These are phyloP conservation scores for Dorcus hopei DNA, from an alignment of 2,888 invertebrate genomes.

Conservation along the genomic window DNA sequence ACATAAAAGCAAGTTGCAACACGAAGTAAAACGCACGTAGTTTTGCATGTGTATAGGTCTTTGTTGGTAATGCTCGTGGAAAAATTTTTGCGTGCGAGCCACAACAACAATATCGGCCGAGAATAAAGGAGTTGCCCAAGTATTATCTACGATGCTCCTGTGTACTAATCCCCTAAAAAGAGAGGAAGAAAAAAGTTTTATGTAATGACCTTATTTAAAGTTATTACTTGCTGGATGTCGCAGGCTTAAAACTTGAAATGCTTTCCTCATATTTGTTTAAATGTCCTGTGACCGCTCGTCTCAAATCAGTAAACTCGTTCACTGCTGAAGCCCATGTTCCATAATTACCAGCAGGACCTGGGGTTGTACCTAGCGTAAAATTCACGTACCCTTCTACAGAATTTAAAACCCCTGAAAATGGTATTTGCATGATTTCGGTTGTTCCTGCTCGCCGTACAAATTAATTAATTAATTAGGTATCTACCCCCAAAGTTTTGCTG, in stretches of 20 bases:
- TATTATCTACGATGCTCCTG: conserved; percentile 22
- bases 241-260: too few species aligned
- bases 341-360: conserved; percentile 63
- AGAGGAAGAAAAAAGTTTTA: background rate
- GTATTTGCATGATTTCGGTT: too few species aligned
- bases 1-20: conserved; percentile 52
- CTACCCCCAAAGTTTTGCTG: conserved; percentile 76
- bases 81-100: conserved; percentile 72
- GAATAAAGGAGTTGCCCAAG: conserved; percentile 64
- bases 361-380: conserved; percentile 33
- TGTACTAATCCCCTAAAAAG: conserved; percentile 19
- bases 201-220: background rate
- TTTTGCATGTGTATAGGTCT: conserved; percentile 78
- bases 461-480: too few species aligned
- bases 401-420: conserved; percentile 63
- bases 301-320: conserved; percentile 63
- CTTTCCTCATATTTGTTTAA: too few species aligned
- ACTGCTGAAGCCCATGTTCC: conserved; percentile 89
- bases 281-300: conserved; percentile 55
- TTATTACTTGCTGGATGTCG: too few species aligned
- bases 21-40: conserved; percentile 56
- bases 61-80: conserved; percentile 63
- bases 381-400: conserved; percentile 70
- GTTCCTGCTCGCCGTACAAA: too few species aligned
- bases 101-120: conserved; percentile 82